phyloP scores from a whole-genome alignment of 35 echinoderm and acorn worm species.

The Apostichopus californicus region DNA sequence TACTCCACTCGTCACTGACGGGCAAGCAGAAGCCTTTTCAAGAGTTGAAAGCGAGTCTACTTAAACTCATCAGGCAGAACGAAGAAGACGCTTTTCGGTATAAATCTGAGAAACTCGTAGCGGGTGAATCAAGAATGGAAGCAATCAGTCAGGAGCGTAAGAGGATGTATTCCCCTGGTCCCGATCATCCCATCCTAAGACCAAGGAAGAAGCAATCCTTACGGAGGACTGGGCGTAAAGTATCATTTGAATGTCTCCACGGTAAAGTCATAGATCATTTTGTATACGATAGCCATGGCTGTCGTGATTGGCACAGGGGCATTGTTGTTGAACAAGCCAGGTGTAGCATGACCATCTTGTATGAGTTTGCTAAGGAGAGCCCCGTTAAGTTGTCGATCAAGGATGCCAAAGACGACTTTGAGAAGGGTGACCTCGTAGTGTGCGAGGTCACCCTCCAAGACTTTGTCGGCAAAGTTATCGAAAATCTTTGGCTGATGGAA shows the following conservation, averaged over 20 bases:
- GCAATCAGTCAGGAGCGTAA: background rate
- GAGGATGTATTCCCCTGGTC: background rate
- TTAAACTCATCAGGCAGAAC: conserved; percentile 21
- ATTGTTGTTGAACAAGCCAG: conserved; percentile 24
- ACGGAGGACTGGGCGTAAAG: conserved; percentile 1
- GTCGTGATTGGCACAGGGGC: conserved; percentile 31
- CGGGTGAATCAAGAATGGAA: background rate
- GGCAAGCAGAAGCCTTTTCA: conserved; percentile 28
- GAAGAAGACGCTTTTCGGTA: background rate
- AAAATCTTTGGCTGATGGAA: conserved; percentile 54
- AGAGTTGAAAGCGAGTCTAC: conserved; percentile 7
- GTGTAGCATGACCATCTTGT: conserved; percentile 4
- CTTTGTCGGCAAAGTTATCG: conserved; percentile 48
- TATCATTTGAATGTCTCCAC: conserved; percentile 21
- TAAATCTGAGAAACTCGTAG: background rate
- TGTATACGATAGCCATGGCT: conserved; percentile 33
- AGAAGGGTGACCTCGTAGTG: conserved; percentile 42
- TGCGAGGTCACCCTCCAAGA: conserved; percentile 43
- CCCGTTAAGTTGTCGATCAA: conserved; percentile 23
- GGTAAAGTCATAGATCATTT: conserved; percentile 54
- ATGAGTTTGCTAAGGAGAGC: conserved; percentile 49
- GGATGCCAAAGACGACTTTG: conserved; percentile 31
- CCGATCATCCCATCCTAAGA: conserved; percentile 31
- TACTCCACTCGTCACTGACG: conserved; percentile 39
- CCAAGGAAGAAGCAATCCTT: conserved; percentile 24